Evolutionary conservation across 1,140 invertebrate species (phyloP), one percentile per base, ranked within the genome.

Genomic region (Apis laboriosa): DNA sequence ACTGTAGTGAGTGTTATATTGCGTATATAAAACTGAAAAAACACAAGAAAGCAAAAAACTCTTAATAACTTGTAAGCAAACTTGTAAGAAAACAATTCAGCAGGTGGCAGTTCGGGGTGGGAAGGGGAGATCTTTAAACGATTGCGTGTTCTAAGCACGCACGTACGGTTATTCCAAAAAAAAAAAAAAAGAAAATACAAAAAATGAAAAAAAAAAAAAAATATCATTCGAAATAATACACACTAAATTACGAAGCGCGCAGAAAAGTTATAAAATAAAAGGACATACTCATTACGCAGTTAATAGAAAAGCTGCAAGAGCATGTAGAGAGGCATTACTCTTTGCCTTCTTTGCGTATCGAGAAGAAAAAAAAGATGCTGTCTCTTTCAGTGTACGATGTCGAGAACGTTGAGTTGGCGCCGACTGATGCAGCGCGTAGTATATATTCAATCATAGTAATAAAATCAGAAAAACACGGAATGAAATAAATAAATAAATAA

Each of bases 1-100:
- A 92, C 92, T 92, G 91, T 92, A 94, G 93, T 94, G 93, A 94
- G 93, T 94, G 93, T 94, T 93, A 92, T 91, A 76, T 92, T 92
- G 92, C 92, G 93, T 91, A 94, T 93, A 92, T 90, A 92, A 93
- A 93, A 89, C 86, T 92, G 91, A 93, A 88, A 73, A 73, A 75
- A 92, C 91, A 93, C 91, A 92, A 92, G 90, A 92, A 90, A 92
- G 88, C 90, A 90, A 88, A 91, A 93, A 94, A 94, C 92, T 93
- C 90, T 94, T 94, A 94, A 93, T 93, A 94, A 94, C 90, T 92
- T 91, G 91, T 94, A 94, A 93, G 92, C 92, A 94, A 94, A 43
- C 34, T 43, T 43, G 34, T 43, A 92, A 92, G 90, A 92, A 93
- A 93, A 92, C 87, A 92, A 92, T 92, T 92, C 91, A 92, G 88